Conservation (phyloP, 2,797 vertebrate genomes). For the Danio kyathit region DNA sequence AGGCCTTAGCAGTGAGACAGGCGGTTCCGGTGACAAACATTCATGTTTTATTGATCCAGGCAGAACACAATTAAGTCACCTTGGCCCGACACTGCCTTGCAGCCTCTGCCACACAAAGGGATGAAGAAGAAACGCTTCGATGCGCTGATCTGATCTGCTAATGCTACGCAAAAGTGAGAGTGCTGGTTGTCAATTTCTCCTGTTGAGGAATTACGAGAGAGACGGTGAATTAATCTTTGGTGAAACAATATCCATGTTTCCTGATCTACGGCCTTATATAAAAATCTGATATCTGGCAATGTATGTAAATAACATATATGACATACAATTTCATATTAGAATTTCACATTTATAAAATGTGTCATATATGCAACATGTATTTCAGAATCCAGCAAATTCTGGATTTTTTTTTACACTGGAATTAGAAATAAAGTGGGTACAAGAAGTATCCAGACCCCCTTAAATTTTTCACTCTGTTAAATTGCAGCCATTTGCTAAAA, state of each 20-base stretch:
- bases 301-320: too few species aligned
- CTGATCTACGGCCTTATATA: neutral
- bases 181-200: conserved; percentile 7
- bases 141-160: conserved; percentile 25
- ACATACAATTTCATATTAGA: too few species aligned
- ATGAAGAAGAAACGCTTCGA: conserved; percentile 5
- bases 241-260: conserved; percentile 8
- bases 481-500: too few species aligned
- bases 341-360: too few species aligned
- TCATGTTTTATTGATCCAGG: conserved; percentile 52
- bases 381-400: too few species aligned
- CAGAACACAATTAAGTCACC: conserved; percentile 48
- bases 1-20: conserved; percentile 26
- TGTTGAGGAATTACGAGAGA: conserved; percentile 26
- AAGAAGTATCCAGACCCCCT: too few species aligned
- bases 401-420: too few species aligned
- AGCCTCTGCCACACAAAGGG: conserved; percentile 6
- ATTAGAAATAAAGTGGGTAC: too few species aligned
- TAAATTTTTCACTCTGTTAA: too few species aligned
- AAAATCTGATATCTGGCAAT: too few species aligned
- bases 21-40: conserved; percentile 35
- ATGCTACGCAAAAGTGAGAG: conserved; percentile 29
- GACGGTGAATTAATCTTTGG: conserved; percentile 33
- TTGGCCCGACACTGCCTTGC: conserved; percentile 28
- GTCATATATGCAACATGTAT: too few species aligned